Base-by-base conservation (phyloP, 1,140 invertebrate genomes). In the Acromyrmex heyeri region DNA sequence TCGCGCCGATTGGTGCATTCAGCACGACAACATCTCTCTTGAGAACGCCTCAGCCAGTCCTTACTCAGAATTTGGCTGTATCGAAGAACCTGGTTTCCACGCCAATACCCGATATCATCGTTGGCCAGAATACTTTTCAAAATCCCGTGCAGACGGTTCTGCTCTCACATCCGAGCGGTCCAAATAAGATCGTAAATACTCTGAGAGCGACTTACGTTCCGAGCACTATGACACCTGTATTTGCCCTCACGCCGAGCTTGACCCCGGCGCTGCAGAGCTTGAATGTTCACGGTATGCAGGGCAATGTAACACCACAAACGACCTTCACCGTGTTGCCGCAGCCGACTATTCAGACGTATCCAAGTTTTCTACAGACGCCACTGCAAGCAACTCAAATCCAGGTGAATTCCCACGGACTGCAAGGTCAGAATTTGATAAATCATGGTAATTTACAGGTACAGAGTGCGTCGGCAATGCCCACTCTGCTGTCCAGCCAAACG, bases 61-160 rank as follows among this genome's bases (percentile, higher is more conserved):
- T 93, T 0, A 79, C 67, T 34, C 91, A 90, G 0, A 90, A 88
- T 38, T 16, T 61, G 1, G 79, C 64, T 2, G 0, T 67, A 24
- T 34, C 76, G 3, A 82, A 79, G 7, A 61, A 83, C 3, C 34
- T 86, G 14, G 90, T 91, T 8, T 77, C 92, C 5, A 92, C 91
- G 8, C 53, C 93, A 1, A 24, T 92, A 5, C 91, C 94, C 0
- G 95, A 95, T n/a, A 79, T 95, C 1, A 94, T 95, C 10, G 92
- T 95, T 2, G 95, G 95, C 3, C 94, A 95, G 61, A 95, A 90
- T 55, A 90, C 86, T 6, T 93, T 91, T 18, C 92, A 93, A 5
- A 94, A 88, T 81, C 92, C 94, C 0, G 79, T 95, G 5, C 94
- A 94, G 34, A 87, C 94, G 0, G 81, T 95, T 4, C n/a, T 94